Evolutionary conservation across 2,797 vertebrate genomes (phyloP).

Genomic region (Gastrophryne carolinensis): DNA sequence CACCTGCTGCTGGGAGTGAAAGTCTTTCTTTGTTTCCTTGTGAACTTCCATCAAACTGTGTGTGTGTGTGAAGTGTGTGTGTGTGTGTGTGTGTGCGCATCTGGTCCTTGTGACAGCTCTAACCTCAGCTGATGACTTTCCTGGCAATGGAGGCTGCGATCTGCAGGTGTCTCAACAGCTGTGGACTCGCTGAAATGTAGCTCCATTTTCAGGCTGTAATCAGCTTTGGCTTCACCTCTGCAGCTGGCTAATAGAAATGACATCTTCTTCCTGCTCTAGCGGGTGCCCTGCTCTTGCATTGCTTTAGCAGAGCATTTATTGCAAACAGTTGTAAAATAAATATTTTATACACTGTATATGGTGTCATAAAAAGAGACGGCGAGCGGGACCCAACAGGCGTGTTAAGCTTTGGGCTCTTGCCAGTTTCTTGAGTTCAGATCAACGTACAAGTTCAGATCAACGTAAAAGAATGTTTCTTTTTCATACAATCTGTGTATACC

Average conservation of each 20-base stretch:
- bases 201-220: slow-evolving; percentile 10
- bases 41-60: background rate
- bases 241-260: background rate
- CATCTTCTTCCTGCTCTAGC: background rate
- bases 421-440: background rate
- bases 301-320: background rate
- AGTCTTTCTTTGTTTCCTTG: background rate
- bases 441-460: too few relatives aligned
- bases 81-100: background rate
- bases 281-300: background rate
- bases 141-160: background rate
- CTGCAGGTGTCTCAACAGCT: slow-evolving; percentile 11
- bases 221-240: background rate
- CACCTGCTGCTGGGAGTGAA: background rate
- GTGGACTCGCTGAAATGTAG: slow-evolving; percentile 8
- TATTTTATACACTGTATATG: background rate
- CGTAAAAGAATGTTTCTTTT: too few relatives aligned
- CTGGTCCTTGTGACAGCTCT: background rate
- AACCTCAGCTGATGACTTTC: background rate
- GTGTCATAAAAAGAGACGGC: background rate
- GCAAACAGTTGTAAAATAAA: background rate
- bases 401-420: background rate
- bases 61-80: background rate
- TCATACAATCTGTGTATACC: too few relatives aligned
- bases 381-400: background rate